A percentile compares a stretch with the other conserved stretches of the same genome.
Conservation (phyloP, 2,888 invertebrate species). For the Nomada fucata region DNA sequence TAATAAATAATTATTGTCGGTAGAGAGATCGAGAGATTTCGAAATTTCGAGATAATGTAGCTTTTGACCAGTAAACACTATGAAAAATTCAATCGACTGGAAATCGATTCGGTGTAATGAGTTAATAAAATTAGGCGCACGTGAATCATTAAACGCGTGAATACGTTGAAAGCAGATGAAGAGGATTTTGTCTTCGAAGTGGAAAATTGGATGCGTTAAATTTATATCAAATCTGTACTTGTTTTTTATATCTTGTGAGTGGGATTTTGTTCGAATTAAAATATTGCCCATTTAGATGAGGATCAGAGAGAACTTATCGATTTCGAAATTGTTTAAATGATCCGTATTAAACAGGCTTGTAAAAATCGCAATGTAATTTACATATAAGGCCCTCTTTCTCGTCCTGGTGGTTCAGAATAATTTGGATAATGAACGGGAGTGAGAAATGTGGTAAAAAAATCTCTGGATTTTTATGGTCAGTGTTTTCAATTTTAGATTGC, state of each 20-base stretch:
- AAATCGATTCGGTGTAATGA: slow-evolving; percentile 3
- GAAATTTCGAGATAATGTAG: background rate
- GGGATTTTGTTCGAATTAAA: too few species aligned
- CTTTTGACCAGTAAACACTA: background rate
- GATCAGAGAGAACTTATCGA: too few species aligned
- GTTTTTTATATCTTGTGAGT: background rate
- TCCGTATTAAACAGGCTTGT: too few species aligned
- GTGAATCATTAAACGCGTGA: slow-evolving; percentile 12
- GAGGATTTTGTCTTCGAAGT: background rate
- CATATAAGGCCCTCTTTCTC: too few species aligned
- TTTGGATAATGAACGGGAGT: too few species aligned
- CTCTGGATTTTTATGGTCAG: too few species aligned
- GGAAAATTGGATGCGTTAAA: background rate
- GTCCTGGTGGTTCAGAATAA: too few species aligned
- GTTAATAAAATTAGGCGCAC: background rate
- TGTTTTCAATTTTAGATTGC: too few species aligned
- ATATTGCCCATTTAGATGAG: too few species aligned
- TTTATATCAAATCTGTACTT: background rate
- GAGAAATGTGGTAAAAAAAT: too few species aligned
- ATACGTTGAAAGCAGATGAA: background rate
- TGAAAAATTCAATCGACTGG: slow-evolving; percentile 15
- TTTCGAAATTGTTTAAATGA: too few species aligned
- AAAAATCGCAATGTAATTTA: too few species aligned
- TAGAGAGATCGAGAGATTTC: background rate
- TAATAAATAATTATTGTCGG: slow-evolving; percentile 17